Evolutionary conservation across 2,888 invertebrate species (phyloP).

Genomic region (Megastigmus dorsalis): DNA sequence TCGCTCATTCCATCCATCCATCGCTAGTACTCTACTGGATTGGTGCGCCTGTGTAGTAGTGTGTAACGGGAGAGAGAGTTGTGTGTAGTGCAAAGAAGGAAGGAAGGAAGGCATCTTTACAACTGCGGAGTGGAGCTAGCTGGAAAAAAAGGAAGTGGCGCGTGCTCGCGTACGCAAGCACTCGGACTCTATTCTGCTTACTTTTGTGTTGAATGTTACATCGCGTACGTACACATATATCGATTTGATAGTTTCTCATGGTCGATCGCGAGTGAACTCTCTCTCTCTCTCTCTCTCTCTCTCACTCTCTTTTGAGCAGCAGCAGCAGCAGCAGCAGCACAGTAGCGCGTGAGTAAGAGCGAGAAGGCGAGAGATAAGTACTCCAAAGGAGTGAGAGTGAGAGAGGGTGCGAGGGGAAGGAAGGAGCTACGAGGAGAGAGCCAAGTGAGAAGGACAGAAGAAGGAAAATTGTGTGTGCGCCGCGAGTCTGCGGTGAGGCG

Average conservation of each 20-base stretch:
- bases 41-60: background rate
- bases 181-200: too few relatives aligned
- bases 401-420: background rate
- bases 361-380: background rate
- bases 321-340: constrained; percentile 6
- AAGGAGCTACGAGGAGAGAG: background rate
- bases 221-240: constrained; percentile 13
- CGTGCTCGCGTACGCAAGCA: too few relatives aligned
- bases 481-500: background rate
- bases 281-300: too few relatives aligned
- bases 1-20: background rate
- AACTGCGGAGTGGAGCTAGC: background rate
- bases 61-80: constrained; percentile 6
- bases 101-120: constrained; percentile 10
- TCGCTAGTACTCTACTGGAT: background rate
- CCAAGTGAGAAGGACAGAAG: background rate
- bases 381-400: too few relatives aligned
- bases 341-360: background rate
- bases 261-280: constrained; percentile 38
- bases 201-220: too few relatives aligned
- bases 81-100: background rate
- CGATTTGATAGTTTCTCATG: constrained; percentile 46
- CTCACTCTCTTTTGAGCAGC: background rate
- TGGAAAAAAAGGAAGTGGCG: background rate
- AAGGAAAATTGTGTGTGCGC: background rate